A percentile compares a stretch with the other conserved stretches of the same genome.
Conservation (phyloP, 2,888 invertebrate genomes). For the Nudaria mundana region DNA sequence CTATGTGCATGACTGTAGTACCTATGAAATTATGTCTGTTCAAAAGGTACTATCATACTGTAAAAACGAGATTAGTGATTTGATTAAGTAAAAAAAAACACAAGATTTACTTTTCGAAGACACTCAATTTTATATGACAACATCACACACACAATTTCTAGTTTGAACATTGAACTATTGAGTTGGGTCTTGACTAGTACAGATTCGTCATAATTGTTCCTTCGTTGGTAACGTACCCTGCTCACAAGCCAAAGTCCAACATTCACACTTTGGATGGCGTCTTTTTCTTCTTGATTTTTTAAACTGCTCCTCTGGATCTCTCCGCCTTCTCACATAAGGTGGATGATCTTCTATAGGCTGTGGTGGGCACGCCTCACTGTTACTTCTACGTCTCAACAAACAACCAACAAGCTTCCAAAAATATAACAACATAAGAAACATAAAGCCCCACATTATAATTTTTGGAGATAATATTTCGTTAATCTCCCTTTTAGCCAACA, state of each 20-base stretch:
- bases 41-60: too few species aligned
- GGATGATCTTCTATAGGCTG: background rate
- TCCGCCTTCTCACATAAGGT: background rate
- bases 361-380: background rate
- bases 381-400: conserved; percentile 10
- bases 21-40: background rate
- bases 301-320: background rate
- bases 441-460: conserved; percentile 37
- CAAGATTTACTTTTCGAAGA: too few species aligned
- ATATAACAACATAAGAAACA: conserved; percentile 39
- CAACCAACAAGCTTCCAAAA: conserved; percentile 39
- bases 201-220: too few species aligned
- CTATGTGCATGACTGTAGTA: conserved; percentile 14
- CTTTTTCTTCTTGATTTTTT: conserved; percentile 34
- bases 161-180: too few species aligned
- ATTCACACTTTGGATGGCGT: conserved; percentile 28
- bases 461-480: conserved; percentile 36
- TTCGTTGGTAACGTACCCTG: too few species aligned
- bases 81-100: too few species aligned
- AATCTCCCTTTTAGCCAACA: conserved; percentile 46
- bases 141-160: too few species aligned
- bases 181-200: too few species aligned
- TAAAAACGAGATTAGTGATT: too few species aligned
- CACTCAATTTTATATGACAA: too few species aligned
- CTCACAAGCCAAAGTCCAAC: conserved; percentile 4